These are phyloP conservation scores for Cantharis rustica DNA, from an alignment of 2,888 invertebrate genomes.

Conservation along the genomic window DNA sequence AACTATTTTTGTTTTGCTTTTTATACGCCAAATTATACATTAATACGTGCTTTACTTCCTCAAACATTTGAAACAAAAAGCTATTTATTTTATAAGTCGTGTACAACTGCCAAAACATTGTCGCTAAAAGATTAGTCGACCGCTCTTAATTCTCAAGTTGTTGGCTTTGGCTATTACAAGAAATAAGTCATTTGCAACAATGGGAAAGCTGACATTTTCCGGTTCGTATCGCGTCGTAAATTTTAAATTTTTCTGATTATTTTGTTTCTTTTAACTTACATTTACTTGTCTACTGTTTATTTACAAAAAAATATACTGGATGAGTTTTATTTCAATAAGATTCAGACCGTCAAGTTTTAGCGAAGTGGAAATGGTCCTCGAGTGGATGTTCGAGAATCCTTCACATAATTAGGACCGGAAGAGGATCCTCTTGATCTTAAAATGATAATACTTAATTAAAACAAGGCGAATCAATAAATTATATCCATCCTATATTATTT, in stretches of 20 bases:
- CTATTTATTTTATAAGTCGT: conserved; percentile 13
- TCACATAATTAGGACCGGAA: background rate
- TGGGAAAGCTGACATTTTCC: background rate
- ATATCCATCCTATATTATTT: background rate
- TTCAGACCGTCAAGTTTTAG: too few species aligned
- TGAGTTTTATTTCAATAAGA: background rate
- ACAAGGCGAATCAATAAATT: background rate
- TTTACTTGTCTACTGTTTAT: background rate
- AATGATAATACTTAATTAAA: background rate
- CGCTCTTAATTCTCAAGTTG: conserved; percentile 8
- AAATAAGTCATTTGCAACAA: background rate
- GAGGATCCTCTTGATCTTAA: background rate
- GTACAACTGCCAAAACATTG: conserved; percentile 23
- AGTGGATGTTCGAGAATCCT: background rate
- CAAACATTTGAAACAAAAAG: conserved; percentile 5
- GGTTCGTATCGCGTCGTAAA: background rate
- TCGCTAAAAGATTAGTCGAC: conserved; percentile 11
- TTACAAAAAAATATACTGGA: background rate
- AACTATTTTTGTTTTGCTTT: background rate
- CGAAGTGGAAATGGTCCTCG: background rate
- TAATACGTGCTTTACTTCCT: conserved; percentile 17
- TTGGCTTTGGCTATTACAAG: background rate
- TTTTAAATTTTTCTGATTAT: background rate
- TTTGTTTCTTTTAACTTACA: background rate
- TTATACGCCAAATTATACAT: background rate